Evolutionary conservation across 2,888 invertebrate species (phyloP), one percentile per base, ranked within the genome.

Genomic region (Andrena fulva): DNA sequence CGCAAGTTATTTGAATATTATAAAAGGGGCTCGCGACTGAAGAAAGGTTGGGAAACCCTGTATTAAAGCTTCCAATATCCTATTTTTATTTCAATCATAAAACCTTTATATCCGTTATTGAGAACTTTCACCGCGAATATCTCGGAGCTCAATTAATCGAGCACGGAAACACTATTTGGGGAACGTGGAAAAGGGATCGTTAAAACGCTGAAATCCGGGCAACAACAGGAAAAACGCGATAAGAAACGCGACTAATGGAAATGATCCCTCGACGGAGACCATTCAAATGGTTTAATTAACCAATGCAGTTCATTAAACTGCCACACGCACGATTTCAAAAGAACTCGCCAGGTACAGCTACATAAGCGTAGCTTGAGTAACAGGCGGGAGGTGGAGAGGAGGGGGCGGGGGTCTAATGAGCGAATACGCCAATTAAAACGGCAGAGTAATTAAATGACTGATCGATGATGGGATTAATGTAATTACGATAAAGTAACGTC

Each of bases 401-500:
- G 29, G n/a, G 73, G 67, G 60, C 48, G 75, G 70, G 63, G 80
- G 86, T 89, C 83, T 89, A 91, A 90, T 86, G 90, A 90, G 89
- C 66, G 84, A 90, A 89, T 85, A 87, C 88, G 89, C 90, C 89
- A 91, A 92, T 92, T 92, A 90, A 91, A 92, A 87, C 88, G 82
- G 86, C 77, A 79, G 81, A 72, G 86, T 91, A 90, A 92, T 91
- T 91, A 88, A 90, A 90, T 90, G 89, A 89, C 87, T 89, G 85
- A 90, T 90, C 87, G 86, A 88, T 85, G 78, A 82, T 80, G 83
- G 86, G 86, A 90, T 91, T 90, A 89, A 88, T 89, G 86, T 90
- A 89, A 91, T 91, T 91, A 92, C 89, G 83, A 87, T 75, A 86
- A 89, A 91, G 90, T 90, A 91, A 92, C 85, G 86, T 85, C 77